Conservation (phyloP, 1,140 invertebrate genomes). For the Ceratoteleas bidentatus region DNA sequence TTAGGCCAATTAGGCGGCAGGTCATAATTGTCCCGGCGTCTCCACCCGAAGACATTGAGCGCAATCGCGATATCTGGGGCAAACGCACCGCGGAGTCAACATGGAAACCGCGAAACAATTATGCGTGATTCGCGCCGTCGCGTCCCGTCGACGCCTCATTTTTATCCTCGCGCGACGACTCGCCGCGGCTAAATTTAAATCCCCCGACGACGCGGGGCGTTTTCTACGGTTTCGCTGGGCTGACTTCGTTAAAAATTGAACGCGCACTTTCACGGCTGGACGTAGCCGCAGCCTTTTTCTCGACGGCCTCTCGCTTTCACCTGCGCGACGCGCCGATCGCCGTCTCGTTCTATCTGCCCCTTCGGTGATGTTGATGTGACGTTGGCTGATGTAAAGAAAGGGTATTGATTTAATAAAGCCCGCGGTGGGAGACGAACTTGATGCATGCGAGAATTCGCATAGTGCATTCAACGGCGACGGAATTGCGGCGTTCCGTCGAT, state of each 20-base stretch:
- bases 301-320: too few species aligned
- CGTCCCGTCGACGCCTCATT: slow-evolving; percentile 8
- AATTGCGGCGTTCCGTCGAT: neutral
- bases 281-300: slow-evolving; percentile 18
- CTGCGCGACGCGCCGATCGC: too few species aligned
- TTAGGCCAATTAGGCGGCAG: slow-evolving; percentile 78
- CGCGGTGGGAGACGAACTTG: slow-evolving; percentile 9
- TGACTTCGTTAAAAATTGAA: slow-evolving; percentile 43
- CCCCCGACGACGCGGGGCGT: slow-evolving; percentile 15
- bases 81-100: slow-evolving; percentile 26
- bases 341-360: too few species aligned
- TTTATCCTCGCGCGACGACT: slow-evolving; percentile 5
- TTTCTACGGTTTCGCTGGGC: slow-evolving; percentile 36
- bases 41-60: slow-evolving; percentile 57
- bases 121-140: slow-evolving; percentile 12
- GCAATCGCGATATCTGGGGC: slow-evolving; percentile 63
- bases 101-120: slow-evolving; percentile 53
- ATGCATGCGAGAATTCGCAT: slow-evolving; percentile 2
- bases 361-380: slow-evolving; percentile 35
- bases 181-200: slow-evolving; percentile 35
- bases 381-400: slow-evolving; percentile 27
- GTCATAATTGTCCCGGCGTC: slow-evolving; percentile 75
- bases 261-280: slow-evolving; percentile 24
- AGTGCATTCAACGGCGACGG: slow-evolving; percentile 6
- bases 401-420: slow-evolving; percentile 38